Evolutionary conservation across 1,140 invertebrate genomes (phyloP).

Genomic region (Heliconius nattereri): DNA sequence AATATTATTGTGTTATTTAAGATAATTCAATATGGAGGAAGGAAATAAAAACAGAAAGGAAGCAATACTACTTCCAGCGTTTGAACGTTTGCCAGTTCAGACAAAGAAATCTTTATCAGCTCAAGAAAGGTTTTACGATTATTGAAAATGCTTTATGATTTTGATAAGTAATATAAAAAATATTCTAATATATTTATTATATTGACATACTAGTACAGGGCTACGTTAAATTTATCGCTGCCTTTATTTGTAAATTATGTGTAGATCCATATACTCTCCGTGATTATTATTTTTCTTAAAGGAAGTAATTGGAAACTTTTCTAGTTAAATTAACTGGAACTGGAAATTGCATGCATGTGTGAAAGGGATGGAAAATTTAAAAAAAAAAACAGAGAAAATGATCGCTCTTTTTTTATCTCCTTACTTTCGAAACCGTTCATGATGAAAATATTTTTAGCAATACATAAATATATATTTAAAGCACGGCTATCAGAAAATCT

Average conservation of each 20-base stretch:
- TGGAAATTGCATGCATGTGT: no score
- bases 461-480: not conserved
- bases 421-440: no score
- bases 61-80: slow-evolving; percentile 25
- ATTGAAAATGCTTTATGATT: not conserved
- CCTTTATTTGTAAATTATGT: not conserved
- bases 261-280: not conserved
- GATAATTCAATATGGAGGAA: slow-evolving; percentile 31
- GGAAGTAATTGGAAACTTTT: not conserved
- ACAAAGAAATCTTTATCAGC: slow-evolving; percentile 34
- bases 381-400: no score
- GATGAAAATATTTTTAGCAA: not conserved
- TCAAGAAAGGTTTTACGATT: slow-evolving; percentile 10
- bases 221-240: no score
- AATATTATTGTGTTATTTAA: slow-evolving; percentile 22
- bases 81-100: slow-evolving; percentile 38
- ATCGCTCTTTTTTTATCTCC: no score
- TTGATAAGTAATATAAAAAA: not conserved
- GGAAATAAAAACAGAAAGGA: slow-evolving; percentile 26
- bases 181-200: not conserved
- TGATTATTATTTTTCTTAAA: not conserved
- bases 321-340: no score
- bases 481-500: slow-evolving; percentile 17
- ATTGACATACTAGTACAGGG: not conserved
- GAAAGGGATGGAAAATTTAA: no score